phyloP scores from a whole-genome alignment of 2,113 vertebrate species.

The Elaphurus davidianus region DNA sequence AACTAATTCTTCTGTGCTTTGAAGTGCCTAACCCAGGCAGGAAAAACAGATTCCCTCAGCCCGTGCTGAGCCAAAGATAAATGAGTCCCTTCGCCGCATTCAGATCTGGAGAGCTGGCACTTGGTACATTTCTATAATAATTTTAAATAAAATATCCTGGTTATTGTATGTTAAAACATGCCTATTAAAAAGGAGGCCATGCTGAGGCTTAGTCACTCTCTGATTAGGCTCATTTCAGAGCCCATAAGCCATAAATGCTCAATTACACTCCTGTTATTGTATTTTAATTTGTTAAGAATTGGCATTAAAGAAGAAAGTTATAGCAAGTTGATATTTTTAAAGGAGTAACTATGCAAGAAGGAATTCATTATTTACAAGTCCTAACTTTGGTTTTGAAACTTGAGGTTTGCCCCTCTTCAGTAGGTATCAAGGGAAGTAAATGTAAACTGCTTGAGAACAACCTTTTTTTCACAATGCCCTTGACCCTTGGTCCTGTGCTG shows the following conservation, averaged over 20 bases:
- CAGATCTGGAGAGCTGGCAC: not conserved
- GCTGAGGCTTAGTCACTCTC: slow-evolving; percentile 72
- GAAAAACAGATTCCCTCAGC: not conserved
- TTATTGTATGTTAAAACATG: slow-evolving; percentile 48
- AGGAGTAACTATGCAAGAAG: slow-evolving; percentile 24
- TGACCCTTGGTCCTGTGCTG: not conserved
- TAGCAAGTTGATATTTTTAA: slow-evolving; percentile 56
- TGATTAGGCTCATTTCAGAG: slow-evolving; percentile 78
- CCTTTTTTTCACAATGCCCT: not conserved
- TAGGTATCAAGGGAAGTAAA: not conserved
- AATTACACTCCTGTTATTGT: slow-evolving; percentile 81
- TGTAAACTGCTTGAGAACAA: not conserved
- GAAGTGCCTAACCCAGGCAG: not conserved
- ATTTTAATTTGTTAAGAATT: slow-evolving; percentile 81
- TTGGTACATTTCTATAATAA: slow-evolving; percentile 12
- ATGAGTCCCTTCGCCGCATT: not conserved
- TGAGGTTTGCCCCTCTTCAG: not conserved
- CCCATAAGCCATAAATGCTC: slow-evolving; percentile 80
- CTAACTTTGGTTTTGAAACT: not conserved
- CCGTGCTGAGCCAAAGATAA: not conserved
- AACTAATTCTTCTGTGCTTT: not conserved
- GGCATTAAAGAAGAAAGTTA: slow-evolving; percentile 72
- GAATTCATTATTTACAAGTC: not conserved
- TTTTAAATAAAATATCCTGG: slow-evolving; percentile 40
- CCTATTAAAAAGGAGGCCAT: slow-evolving; percentile 57